These are phyloP conservation scores for Peromyscus maniculatus DNA, from an alignment of 2,113 vertebrate genomes.

Conservation along the genomic window DNA sequence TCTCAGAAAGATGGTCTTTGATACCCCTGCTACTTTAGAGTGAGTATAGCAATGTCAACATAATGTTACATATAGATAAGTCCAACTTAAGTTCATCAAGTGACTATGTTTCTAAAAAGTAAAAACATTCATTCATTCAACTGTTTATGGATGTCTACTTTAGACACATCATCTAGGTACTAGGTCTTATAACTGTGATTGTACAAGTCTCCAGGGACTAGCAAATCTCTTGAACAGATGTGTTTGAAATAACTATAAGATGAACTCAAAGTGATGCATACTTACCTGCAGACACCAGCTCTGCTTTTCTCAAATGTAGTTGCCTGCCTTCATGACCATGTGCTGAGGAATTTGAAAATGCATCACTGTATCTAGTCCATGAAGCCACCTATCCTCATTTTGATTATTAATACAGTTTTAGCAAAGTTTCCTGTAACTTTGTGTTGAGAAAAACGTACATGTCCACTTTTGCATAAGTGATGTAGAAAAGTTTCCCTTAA, in stretches of 20 bases:
- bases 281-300: background rate
- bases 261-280: background rate
- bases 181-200: background rate
- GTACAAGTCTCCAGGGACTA: background rate
- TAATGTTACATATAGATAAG: background rate
- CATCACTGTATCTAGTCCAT: background rate
- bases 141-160: background rate
- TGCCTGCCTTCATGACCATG: background rate
- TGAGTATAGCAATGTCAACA: background rate
- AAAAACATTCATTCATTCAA: background rate
- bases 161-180: background rate
- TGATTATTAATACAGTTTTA: background rate
- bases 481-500: background rate
- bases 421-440: slow-evolving; percentile 3
- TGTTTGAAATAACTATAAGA: background rate
- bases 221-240: background rate
- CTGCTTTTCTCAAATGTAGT: background rate
- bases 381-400: background rate
- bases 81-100: background rate
- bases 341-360: background rate
- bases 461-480: background rate
- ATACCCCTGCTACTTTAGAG: background rate
- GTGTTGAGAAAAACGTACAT: background rate
- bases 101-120: background rate
- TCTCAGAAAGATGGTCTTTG: background rate